These are phyloP conservation scores for Drosophila macrospina DNA, from an alignment of 2,888 invertebrate genomes.

Conservation along the genomic window DNA sequence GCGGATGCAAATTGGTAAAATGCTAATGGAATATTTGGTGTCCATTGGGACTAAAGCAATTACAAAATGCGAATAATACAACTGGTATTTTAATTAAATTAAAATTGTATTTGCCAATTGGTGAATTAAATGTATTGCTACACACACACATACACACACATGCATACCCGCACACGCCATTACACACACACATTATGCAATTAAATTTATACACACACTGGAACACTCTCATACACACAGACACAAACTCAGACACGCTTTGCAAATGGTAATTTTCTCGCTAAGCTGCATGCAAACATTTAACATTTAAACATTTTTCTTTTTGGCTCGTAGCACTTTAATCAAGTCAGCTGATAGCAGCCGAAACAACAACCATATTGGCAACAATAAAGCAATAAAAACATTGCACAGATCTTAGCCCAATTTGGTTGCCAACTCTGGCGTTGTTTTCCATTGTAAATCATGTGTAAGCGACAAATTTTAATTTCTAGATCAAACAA, in stretches of 20 bases:
- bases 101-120: constrained; percentile 38
- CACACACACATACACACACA: constrained; percentile 2
- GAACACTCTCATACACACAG: constrained; percentile 10
- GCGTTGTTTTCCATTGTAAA: constrained; percentile 40
- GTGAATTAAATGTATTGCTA: constrained; percentile 17
- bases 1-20: constrained; percentile 18
- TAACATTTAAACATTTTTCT: constrained; percentile 28
- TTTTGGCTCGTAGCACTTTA: constrained; percentile 42
- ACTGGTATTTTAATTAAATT: constrained; percentile 53
- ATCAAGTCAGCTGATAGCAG: constrained; percentile 61
- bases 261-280: constrained; percentile 8
- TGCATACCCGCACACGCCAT: constrained; percentile 22
- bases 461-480: constrained; percentile 51
- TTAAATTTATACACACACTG: too few species aligned
- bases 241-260: neutral
- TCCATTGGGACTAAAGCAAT: constrained; percentile 27
- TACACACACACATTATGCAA: neutral
- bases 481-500: constrained; percentile 65
- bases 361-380: constrained; percentile 2
- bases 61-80: constrained; percentile 26
- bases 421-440: constrained; percentile 34
- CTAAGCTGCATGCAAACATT: constrained; percentile 43
- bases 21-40: constrained; percentile 26
- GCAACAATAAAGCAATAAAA: constrained; percentile 20
- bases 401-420: constrained; percentile 43